Evolutionary conservation across 1,140 invertebrate species (phyloP).

Genomic region (Macrobrachium nipponense): DNA sequence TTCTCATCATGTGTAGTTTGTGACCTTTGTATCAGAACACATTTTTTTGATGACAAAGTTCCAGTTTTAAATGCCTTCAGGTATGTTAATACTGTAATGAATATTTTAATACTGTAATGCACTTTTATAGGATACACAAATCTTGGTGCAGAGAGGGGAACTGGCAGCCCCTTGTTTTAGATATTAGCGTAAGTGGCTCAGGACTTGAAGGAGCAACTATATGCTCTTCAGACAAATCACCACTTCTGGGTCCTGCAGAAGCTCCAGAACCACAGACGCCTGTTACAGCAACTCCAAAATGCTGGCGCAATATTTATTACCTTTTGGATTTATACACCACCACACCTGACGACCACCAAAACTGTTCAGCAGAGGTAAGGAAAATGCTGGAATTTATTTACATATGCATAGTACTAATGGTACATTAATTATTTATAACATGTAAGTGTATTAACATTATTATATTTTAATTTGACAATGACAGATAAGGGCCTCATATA

Average conservation of each 20-base stretch:
- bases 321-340: conserved; percentile 92
- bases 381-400: too few relatives aligned
- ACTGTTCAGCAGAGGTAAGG: conserved; percentile 74
- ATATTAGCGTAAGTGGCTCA: conserved; percentile 74
- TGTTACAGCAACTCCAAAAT: conserved; percentile 76
- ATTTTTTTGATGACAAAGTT: neutral
- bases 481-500: too few relatives aligned
- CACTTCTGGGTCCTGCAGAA: conserved; percentile 55
- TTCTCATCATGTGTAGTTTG: too few relatives aligned
- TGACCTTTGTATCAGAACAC: too few relatives aligned
- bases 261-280: conserved; percentile 48
- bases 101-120: conserved; percentile 64
- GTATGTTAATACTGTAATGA: neutral
- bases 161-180: conserved; percentile 79
- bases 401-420: too few relatives aligned
- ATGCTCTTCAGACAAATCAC: conserved; percentile 62
- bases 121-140: conserved; percentile 75
- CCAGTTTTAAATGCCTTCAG: neutral
- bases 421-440: neutral
- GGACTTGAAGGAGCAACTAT: conserved; percentile 70
- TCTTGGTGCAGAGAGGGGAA: conserved; percentile 74
- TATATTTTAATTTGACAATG: neutral
- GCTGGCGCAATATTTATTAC: conserved; percentile 95
- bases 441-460: conserved; percentile 67
- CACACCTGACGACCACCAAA: conserved; percentile 93